A percentile compares a stretch with the other conserved stretches of the same genome.
These are phyloP conservation scores for Psittacula echo DNA, from an alignment of 2,797 vertebrate species.

Conservation along the genomic window DNA sequence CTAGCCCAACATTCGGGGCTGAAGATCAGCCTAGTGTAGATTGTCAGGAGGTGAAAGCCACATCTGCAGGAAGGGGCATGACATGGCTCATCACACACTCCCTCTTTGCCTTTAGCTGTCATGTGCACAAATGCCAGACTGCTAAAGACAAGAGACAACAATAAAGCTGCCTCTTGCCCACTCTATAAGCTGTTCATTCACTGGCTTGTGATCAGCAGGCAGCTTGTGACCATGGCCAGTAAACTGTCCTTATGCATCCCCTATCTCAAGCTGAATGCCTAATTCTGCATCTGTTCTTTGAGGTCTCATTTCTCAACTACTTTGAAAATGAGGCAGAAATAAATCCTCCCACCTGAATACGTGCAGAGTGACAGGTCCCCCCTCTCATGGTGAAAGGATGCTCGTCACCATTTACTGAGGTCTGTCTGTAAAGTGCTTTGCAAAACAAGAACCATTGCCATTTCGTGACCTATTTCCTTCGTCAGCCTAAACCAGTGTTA, in stretches of 20 bases:
- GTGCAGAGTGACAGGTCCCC: background rate
- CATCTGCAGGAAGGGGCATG: background rate
- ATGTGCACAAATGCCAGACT: fast-evolving
- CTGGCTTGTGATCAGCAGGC: background rate
- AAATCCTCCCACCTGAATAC: background rate
- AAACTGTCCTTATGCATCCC: fast-evolving
- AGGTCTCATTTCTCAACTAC: background rate
- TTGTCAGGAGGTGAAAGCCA: background rate
- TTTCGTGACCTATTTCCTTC: background rate
- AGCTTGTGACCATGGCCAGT: background rate
- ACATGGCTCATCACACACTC: fast-evolving
- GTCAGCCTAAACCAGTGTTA: background rate
- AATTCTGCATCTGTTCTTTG: background rate
- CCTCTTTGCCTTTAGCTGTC: background rate
- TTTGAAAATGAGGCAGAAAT: background rate
- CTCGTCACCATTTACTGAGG: fast-evolving
- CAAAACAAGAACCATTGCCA: fast-evolving
- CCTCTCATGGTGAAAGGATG: background rate
- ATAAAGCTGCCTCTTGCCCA: background rate
- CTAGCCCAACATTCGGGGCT: background rate
- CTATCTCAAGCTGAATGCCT: fast-evolving
- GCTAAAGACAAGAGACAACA: background rate
- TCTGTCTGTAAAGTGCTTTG: background rate
- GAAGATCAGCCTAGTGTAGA: background rate
- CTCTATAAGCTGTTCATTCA: background rate